Conservation (phyloP, 2,797 vertebrate genomes). For the Nyctibius grandis region DNA sequence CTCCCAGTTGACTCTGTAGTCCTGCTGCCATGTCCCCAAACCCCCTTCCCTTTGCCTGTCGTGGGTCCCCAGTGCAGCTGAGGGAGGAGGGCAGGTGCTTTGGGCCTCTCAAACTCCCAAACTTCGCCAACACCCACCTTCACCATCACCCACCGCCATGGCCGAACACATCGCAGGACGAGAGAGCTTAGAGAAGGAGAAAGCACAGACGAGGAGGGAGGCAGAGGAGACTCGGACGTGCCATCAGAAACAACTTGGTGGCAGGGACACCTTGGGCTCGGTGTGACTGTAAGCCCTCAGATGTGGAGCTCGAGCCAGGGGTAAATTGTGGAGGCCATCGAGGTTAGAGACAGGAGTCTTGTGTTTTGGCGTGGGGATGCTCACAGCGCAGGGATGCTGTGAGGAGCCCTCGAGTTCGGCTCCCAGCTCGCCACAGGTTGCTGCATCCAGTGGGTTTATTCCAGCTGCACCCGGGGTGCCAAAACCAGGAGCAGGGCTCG, state of each 20-base stretch:
- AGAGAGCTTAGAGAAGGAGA: background rate
- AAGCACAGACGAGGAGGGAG: background rate
- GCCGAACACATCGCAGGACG: background rate
- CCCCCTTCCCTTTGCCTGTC: background rate
- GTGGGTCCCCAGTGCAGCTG: background rate
- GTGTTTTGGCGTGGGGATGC: background rate
- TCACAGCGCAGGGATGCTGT: background rate
- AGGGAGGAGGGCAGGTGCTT: background rate
- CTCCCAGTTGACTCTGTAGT: background rate
- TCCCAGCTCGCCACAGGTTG: background rate
- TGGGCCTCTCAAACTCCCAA: background rate
- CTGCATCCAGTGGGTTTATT: background rate
- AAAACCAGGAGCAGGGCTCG: background rate
- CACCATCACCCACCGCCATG: accelerated
- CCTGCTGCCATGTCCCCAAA: background rate
- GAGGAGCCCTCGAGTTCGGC: background rate
- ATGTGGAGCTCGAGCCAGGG: background rate
- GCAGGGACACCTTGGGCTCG: background rate
- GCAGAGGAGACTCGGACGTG: background rate
- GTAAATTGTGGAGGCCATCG: background rate
- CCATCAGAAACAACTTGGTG: background rate
- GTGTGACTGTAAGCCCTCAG: background rate
- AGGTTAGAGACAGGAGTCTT: background rate
- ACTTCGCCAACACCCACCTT: background rate
- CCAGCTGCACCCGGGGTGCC: background rate